Percentiles rank a stretch among this genome's conserved stretches.
Conservation (phyloP, 2,113 vertebrate species). For the Albula glossodonta region DNA sequence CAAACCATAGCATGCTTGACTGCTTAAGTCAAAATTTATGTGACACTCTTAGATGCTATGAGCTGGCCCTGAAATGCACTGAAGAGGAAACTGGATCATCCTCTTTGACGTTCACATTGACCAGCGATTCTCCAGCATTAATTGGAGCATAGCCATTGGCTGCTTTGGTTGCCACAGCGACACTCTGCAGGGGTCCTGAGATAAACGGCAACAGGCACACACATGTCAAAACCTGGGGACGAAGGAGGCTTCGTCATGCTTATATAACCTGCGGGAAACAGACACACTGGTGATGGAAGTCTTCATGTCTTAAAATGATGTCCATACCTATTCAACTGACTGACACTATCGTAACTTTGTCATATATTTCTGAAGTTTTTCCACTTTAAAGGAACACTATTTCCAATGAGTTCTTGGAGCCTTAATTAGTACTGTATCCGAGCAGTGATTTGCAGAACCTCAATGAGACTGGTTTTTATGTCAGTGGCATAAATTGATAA, state of each 20-base stretch:
- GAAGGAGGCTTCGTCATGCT: neutral
- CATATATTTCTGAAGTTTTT: too few relatives aligned
- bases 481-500: neutral
- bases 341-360: too few relatives aligned
- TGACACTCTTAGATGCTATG: neutral
- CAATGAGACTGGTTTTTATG: too few relatives aligned
- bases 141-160: neutral
- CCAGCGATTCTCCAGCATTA: neutral
- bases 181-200: neutral
- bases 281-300: too few relatives aligned
- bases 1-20: neutral
- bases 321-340: too few relatives aligned
- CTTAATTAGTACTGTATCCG: too few relatives aligned
- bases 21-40: neutral
- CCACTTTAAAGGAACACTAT: too few relatives aligned
- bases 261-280: too few relatives aligned
- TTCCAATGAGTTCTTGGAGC: too few relatives aligned
- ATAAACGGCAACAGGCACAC: neutral
- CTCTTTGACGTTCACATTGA: neutral
- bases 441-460: too few relatives aligned
- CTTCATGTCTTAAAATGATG: too few relatives aligned
- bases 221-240: neutral
- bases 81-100: neutral
- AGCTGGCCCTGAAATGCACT: neutral
- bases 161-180: neutral